Evolutionary conservation across 2,113 vertebrate genomes (phyloP).

Genomic region (Morone chrysops): DNA sequence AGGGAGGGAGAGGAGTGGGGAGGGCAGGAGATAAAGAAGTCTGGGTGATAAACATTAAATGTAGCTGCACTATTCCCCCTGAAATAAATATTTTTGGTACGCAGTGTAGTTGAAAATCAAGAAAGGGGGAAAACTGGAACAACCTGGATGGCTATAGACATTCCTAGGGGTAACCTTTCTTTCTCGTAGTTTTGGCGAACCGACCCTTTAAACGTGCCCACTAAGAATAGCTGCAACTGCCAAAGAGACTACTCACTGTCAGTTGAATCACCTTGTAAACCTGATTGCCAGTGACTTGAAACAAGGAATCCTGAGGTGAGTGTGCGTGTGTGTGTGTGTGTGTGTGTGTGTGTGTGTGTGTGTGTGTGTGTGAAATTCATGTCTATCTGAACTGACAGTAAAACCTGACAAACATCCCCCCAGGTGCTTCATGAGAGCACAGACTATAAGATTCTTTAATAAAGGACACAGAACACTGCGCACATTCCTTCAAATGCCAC

Average conservation of each 20-base stretch:
- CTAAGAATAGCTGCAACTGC: not conserved
- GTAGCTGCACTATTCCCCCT: constrained; percentile 13
- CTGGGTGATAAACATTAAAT: constrained; percentile 33
- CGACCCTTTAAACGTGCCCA: constrained; percentile 3
- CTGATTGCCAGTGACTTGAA: too few relatives aligned
- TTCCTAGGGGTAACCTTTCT: not conserved
- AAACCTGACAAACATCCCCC: constrained; percentile 24
- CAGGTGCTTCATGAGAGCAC: not conserved
- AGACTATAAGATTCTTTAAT: not conserved
- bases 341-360: not conserved
- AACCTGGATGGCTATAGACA: not conserved
- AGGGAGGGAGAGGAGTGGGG: not conserved
- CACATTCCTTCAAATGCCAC: not conserved
- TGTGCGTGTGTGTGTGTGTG: not conserved
- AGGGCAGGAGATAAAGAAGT: constrained; percentile 36
- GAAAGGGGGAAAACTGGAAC: not conserved
- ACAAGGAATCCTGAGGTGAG: not conserved
- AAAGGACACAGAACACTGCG: not conserved
- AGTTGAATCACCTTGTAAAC: too few relatives aligned
- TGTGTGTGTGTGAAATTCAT: not conserved
- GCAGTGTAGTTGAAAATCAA: not conserved
- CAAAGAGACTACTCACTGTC: not conserved
- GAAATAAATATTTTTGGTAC: constrained; percentile 21
- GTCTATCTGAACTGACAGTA: constrained; percentile 3
- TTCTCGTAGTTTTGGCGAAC: not conserved